phyloP scores from a whole-genome alignment of 2,113 vertebrate species.

The Patagioenas fasciata region DNA sequence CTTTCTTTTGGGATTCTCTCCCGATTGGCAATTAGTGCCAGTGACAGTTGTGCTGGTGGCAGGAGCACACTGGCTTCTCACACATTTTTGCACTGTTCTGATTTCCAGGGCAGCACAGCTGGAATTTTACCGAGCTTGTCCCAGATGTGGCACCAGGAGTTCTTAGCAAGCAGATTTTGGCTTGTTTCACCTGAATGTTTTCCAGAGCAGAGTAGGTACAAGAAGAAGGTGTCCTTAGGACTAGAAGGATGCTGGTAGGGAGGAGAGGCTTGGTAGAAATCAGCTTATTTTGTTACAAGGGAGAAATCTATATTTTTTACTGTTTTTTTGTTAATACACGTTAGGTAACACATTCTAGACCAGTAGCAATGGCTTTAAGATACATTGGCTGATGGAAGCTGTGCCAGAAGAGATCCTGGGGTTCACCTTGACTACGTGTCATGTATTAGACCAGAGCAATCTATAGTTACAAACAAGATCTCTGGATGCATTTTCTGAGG shows the following conservation, averaged over 20 bases:
- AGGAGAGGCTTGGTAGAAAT: neutral
- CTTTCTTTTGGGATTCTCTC: neutral
- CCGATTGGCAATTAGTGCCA: neutral
- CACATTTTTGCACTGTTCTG: neutral
- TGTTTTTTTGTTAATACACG: neutral
- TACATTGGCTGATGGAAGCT: neutral
- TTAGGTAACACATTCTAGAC: neutral
- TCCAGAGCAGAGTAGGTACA: neutral
- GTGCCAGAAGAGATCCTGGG: neutral
- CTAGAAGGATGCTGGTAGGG: neutral
- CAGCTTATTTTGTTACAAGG: neutral
- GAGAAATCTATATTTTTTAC: neutral
- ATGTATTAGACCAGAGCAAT: neutral
- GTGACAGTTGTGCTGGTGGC: neutral
- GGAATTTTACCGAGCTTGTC: neutral
- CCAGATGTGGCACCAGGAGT: neutral
- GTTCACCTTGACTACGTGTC: neutral
- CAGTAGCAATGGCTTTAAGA: neutral
- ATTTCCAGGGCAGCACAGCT: neutral
- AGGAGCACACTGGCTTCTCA: conserved; percentile 3
- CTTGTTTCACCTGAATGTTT: neutral
- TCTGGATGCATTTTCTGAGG: neutral
- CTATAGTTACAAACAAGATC: neutral
- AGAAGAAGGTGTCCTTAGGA: neutral
- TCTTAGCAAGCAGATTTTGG: neutral